A percentile compares a stretch with the other conserved stretches of the same genome.
Conservation (phyloP, 2,113 vertebrate genomes). For the human (Homo sapiens) region GRCh38 chr6:18974001-18974500, state of each 20-base stretch:
- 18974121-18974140: not conserved
- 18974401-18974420: conserved; percentile 75
- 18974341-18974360: conserved; percentile 63
- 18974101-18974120: not conserved
- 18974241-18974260: conserved; percentile 65
- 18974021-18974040: conserved; percentile 48
- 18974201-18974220: conserved; percentile 21
- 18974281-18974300: conserved; percentile 53
- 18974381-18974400: conserved; percentile 78
- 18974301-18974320: conserved; percentile 55
- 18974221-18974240: conserved; percentile 52
- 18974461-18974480: conserved; percentile 73
- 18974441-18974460: conserved; percentile 64
- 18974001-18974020: conserved; percentile 42
- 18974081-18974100: not conserved
- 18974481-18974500: conserved; percentile 69
- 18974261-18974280: conserved; percentile 57
- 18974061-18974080: conserved; percentile 58
- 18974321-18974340: conserved; percentile 55
- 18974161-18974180: not conserved
- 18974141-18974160: not conserved
- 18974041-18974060: conserved; percentile 58
- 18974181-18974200: not conserved
- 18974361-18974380: not conserved
- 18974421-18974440: conserved; percentile 68